Percentiles rank a stretch among this genome's conserved stretches.
These are phyloP conservation scores for Chrysopa pallens DNA, from an alignment of 1,140 invertebrate genomes.

Conservation along the genomic window DNA sequence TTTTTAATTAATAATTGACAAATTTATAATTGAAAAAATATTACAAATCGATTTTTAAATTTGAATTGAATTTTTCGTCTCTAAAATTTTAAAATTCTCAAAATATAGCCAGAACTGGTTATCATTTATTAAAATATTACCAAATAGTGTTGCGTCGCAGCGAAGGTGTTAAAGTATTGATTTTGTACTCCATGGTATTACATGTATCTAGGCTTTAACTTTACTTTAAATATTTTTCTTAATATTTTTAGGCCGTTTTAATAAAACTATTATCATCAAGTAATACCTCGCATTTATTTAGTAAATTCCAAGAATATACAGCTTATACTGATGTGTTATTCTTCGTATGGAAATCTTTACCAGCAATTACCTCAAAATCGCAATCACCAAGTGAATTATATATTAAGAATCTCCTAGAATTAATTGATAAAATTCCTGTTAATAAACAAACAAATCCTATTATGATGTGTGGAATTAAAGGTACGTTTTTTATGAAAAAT, in stretches of 20 bases:
- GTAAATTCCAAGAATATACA: conserved; percentile 41
- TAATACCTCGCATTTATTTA: conserved; percentile 29
- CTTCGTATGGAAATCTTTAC: conserved; percentile 34
- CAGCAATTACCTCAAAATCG: conserved; percentile 29
- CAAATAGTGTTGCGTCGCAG: no score
- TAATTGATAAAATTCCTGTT: conserved; percentile 40
- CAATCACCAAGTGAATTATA: conserved; percentile 36
- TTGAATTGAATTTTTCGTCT: no score
- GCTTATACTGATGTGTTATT: conserved; percentile 42
- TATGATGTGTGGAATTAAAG: conserved; percentile 24
- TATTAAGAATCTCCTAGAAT: conserved; percentile 48
- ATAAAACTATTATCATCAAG: conserved; percentile 31
- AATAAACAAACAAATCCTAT: conserved; percentile 19
- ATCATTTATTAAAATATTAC: no score
- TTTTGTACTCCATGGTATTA: no score
- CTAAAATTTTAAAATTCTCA: no score
- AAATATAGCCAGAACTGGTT: no score
- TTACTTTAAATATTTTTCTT: no score
- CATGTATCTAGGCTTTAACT: no score
- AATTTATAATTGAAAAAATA: no score
- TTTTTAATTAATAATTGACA: no score
- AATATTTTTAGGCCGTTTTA: conserved; percentile 26
- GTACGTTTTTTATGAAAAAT: conserved; percentile 7
- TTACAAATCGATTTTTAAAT: no score
- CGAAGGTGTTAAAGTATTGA: no score